Percentiles rank a stretch among this genome's conserved stretches.
Evolutionary conservation across 2,113 vertebrate species (phyloP).

Genomic region (Daubentonia madagascariensis): DNA sequence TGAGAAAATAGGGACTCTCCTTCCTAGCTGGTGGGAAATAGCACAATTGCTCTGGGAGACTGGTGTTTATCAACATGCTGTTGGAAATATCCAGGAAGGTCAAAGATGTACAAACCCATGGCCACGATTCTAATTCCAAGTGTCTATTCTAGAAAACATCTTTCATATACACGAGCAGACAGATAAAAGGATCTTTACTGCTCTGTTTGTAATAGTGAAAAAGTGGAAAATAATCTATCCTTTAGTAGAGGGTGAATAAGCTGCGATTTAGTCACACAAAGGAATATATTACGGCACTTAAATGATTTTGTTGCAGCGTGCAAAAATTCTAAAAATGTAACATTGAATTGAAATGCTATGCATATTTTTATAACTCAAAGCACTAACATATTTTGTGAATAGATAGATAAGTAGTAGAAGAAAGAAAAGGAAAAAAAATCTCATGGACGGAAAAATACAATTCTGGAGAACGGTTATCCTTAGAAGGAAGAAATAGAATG

Average conservation of each 20-base stretch:
- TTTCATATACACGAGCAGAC: accelerated
- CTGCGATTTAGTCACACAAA: not conserved
- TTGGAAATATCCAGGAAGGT: accelerated
- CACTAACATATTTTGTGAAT: not conserved
- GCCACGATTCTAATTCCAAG: not conserved
- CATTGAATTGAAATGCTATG: not conserved
- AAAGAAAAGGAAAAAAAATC: no score
- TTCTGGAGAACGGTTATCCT: not conserved
- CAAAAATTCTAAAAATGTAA: not conserved
- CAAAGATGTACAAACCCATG: not conserved
- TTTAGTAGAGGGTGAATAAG: not conserved
- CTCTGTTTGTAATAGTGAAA: not conserved
- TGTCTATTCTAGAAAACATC: not conserved
- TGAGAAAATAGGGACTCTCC: not conserved
- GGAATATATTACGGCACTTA: not conserved
- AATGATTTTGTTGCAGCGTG: not conserved
- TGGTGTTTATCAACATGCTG: not conserved
- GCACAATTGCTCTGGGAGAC: accelerated
- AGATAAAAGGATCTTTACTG: accelerated
- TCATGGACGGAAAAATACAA: not conserved
- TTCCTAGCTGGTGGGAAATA: not conserved
- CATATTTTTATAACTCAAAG: not conserved
- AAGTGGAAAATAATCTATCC: not conserved
- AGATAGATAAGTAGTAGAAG: not conserved
- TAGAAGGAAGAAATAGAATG: not conserved